Evolutionary conservation across 1,140 invertebrate genomes (phyloP).

Genomic region (Drosophila ironensis): DNA sequence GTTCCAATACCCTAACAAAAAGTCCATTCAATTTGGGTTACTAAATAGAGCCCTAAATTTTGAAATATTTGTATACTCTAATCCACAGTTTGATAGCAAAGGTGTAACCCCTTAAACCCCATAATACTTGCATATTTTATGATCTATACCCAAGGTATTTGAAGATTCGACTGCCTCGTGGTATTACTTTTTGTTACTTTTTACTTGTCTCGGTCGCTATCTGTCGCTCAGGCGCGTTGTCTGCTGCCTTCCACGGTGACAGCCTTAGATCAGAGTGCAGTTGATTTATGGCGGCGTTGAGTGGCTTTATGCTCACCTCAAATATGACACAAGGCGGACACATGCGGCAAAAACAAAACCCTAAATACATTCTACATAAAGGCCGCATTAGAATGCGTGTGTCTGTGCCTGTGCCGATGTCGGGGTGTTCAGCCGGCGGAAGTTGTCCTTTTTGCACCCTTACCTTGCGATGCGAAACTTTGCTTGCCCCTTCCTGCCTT

Average conservation of each 20-base stretch:
- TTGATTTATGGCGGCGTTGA: conserved; percentile 80
- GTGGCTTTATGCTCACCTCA: conserved; percentile 78
- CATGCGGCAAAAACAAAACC: conserved; percentile 13
- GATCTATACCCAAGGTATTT: background rate
- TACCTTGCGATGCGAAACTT: conserved; percentile 13
- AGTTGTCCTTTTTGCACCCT: conserved; percentile 68
- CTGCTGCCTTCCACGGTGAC: conserved; percentile 40
- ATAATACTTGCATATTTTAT: background rate
- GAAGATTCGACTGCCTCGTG: background rate
- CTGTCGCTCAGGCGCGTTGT: conserved; percentile 33
- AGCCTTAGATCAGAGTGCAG: conserved; percentile 75
- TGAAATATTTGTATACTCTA: background rate
- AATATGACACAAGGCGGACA: conserved; percentile 71
- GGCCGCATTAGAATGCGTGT: background rate
- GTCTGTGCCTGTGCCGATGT: background rate
- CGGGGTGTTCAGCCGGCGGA: conserved; percentile 41
- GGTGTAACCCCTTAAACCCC: no score
- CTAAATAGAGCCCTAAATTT: no score
- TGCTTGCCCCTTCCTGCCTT: no score
- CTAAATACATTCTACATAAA: conserved; percentile 4
- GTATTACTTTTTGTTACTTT: background rate
- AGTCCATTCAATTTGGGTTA: background rate
- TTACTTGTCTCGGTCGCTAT: conserved; percentile 26
- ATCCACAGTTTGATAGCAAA: no score
- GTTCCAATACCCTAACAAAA: background rate